Conservation (phyloP, 2,113 vertebrate species). For the Archilochus colubris region DNA sequence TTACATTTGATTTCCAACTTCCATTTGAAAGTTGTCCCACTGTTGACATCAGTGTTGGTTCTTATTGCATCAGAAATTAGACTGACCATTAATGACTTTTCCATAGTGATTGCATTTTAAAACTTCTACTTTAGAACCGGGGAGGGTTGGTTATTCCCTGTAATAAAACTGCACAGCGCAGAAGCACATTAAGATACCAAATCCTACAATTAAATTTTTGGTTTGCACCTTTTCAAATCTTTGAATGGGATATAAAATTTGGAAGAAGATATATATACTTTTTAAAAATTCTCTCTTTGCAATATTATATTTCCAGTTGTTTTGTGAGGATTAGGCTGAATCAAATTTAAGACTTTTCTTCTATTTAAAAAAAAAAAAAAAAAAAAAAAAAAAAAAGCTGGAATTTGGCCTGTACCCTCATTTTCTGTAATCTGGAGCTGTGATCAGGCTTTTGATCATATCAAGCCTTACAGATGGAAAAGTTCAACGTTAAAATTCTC, state of each 20-base stretch:
- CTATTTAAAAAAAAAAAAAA: too few species aligned
- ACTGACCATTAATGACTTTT: background rate
- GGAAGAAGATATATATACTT: background rate
- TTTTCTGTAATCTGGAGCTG: conserved; percentile 68
- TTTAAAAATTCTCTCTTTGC: background rate
- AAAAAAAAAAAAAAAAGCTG: background rate
- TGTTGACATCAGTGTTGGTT: background rate
- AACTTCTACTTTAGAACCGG: background rate
- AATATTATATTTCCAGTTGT: conserved; percentile 45
- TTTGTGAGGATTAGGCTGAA: conserved; percentile 42
- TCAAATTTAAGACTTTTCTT: background rate
- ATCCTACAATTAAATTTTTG: background rate
- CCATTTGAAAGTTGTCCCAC: background rate
- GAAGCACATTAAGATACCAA: background rate
- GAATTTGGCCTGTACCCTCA: conserved; percentile 28
- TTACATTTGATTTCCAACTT: background rate
- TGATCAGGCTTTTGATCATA: conserved; percentile 72
- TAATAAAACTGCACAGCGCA: background rate
- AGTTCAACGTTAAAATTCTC: conserved; percentile 74
- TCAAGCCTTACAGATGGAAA: conserved; percentile 70
- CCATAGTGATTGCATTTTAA: background rate
- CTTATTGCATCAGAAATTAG: background rate
- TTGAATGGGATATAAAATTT: background rate
- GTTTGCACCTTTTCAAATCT: background rate
- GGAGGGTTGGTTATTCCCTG: background rate